Evolutionary conservation across 2,797 vertebrate genomes (phyloP), one percentile per base, ranked within the genome.

Genomic region (Pseudomugil tenellus): DNA sequence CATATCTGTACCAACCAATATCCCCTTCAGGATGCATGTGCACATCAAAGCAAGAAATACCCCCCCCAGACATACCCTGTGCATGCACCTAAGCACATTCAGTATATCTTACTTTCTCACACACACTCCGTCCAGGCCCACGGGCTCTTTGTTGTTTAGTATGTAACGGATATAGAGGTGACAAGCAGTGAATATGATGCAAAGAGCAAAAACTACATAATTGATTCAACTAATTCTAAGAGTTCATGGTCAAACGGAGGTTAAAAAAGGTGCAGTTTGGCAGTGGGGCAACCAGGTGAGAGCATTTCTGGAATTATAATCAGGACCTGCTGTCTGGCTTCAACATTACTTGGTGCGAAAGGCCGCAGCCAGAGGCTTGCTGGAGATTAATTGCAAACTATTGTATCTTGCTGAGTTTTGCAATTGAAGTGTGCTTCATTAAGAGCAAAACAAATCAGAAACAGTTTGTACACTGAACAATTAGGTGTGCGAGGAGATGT

Each of bases 331-430:
- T 77, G 73, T 74, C 56, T 64, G 64, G 63, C 61, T 72, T 59
- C 46, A 79, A 72, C 52, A 59, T 67, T 48, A 57, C 31, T 73
- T 72, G 11, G 53, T 41, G 34, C 58, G 68, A 74, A 70, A 79
- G 68, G 74, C 64, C 79, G 51, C 28, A 67, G 39, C 78, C 9
- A 10, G 74, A 67, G 8, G 34, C 59, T 68, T 1, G 69, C 69
- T 76, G 76, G 71, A 61, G 67, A 60, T 84, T 84, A 86, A 88
- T 84, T 74, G 76, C 65, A 3, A 59, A 67, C 67, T 63, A 67
- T 55, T 69, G 63, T 66, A 62, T 82, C 73, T 78, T 35, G 65
- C 67, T 68, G 77, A 64, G 81, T 62, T 56, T 62, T 81, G 81
- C 72, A 74, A 77, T 74, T 59, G 17, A 78, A 72, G 59, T 76